Percentiles rank a stretch among this genome's conserved stretches.
phyloP scores from a whole-genome alignment of 1,140 invertebrate genomes.

The Listronotus oregonensis region DNA sequence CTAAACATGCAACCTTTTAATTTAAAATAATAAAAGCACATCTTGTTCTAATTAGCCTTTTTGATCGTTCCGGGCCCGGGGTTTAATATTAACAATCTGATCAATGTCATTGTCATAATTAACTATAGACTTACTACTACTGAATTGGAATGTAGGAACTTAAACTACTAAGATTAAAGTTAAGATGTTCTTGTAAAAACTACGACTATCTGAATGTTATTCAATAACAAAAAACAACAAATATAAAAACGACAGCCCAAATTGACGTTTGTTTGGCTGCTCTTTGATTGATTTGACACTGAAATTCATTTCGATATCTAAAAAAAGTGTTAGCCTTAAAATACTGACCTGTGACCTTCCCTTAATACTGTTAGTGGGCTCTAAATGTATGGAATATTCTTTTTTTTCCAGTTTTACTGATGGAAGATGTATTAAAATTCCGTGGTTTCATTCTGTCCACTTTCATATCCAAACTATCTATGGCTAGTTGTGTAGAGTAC shows the following conservation, averaged over 20 bases:
- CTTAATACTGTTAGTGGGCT: constrained; percentile 59
- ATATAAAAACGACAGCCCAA: constrained; percentile 73
- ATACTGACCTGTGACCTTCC: constrained; percentile 58
- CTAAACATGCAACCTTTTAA: too few species aligned
- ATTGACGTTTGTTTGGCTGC: constrained; percentile 84
- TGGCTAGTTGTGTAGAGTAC: constrained; percentile 69
- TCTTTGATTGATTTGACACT: constrained; percentile 73
- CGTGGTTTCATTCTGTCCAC: constrained; percentile 60
- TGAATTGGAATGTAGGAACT: constrained; percentile 34
- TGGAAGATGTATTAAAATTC: constrained; percentile 68
- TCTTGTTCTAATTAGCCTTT: constrained; percentile 36
- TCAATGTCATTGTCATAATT: constrained; percentile 59
- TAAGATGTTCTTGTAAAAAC: constrained; percentile 60
- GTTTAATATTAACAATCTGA: constrained; percentile 64
- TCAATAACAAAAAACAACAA: constrained; percentile 65
- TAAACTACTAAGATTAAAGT: constrained; percentile 37
- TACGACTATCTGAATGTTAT: constrained; percentile 71
- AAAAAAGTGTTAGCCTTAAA: constrained; percentile 76
- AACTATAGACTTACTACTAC: constrained; percentile 22
- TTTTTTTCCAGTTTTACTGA: constrained; percentile 68
- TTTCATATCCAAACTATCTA: constrained; percentile 58
- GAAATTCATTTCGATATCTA: constrained; percentile 69
- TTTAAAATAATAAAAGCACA: too few species aligned
- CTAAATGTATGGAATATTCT: constrained; percentile 73
- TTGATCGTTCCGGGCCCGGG: constrained; percentile 58